These are phyloP conservation scores for Adoxophyes honmai DNA, from an alignment of 1,140 invertebrate species.

Conservation along the genomic window DNA sequence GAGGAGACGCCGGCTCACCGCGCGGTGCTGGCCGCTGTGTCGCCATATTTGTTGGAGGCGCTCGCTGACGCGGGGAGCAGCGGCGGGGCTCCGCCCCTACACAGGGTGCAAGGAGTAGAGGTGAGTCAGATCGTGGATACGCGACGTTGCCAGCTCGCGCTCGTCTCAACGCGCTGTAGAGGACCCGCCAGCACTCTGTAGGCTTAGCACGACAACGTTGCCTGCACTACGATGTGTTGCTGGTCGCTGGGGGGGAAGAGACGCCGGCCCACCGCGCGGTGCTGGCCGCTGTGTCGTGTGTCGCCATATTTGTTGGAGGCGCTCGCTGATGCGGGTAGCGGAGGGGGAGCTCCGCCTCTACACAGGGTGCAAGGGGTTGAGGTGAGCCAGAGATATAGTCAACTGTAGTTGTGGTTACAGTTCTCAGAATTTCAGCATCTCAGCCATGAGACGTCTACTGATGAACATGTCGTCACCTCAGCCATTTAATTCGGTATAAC, in stretches of 20 bases:
- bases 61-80: slow-evolving; percentile 79
- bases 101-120: slow-evolving; percentile 32
- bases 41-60: slow-evolving; percentile 87
- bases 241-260: slow-evolving; percentile 86
- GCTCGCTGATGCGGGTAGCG: slow-evolving; percentile 79
- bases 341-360: slow-evolving; percentile 5
- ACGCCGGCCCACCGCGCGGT: slow-evolving; percentile 87
- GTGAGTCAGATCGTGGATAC: too few relatives aligned
- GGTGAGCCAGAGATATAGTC: too few relatives aligned
- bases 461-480: too few relatives aligned
- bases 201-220: slow-evolving; percentile 84
- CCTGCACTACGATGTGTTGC: slow-evolving; percentile 89
- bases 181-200: slow-evolving; percentile 84
- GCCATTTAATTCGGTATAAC: too few relatives aligned
- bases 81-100: slow-evolving; percentile 10
- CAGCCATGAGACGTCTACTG: too few relatives aligned
- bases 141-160: too few relatives aligned
- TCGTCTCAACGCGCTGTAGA: too few relatives aligned
- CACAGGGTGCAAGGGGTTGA: slow-evolving; percentile 32
- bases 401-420: too few relatives aligned
- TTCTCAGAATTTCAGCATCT: too few relatives aligned
- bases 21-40: slow-evolving; percentile 86
- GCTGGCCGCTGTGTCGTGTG: slow-evolving; percentile 84
- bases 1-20: slow-evolving; percentile 87
- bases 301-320: slow-evolving; percentile 88